A percentile compares a stretch with the other conserved stretches of the same genome.
Conservation (phyloP, 2,797 vertebrate species). For the Somateria mollissima region DNA sequence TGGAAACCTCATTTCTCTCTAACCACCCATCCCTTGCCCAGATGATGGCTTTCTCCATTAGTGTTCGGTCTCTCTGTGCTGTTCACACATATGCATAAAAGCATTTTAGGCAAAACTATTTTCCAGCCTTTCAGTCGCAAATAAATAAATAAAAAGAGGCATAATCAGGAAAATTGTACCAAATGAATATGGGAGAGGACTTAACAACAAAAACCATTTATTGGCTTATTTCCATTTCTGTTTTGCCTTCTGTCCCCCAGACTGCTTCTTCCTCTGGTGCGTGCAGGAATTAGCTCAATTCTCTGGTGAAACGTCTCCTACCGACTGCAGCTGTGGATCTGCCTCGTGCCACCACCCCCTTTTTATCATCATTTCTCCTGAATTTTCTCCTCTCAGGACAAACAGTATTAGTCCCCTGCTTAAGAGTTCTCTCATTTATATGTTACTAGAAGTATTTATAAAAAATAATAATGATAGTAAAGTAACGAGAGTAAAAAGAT, state of each 20-base stretch:
- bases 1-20: neutral
- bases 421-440: neutral
- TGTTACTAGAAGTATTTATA: neutral
- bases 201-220: neutral
- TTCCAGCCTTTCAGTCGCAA: neutral
- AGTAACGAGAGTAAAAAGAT: neutral
- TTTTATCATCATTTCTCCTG: neutral
- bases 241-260: neutral
- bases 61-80: neutral
- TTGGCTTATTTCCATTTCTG: neutral
- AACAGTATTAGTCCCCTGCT: neutral
- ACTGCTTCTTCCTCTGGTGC: neutral
- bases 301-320: neutral
- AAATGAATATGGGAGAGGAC: neutral
- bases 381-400: neutral
- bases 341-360: accelerated
- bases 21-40: neutral
- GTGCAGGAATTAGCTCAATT: accelerated
- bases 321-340: neutral
- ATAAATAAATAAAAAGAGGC: neutral
- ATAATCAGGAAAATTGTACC: neutral
- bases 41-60: neutral
- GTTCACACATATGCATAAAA: neutral
- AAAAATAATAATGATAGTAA: neutral
- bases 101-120: neutral